Base-by-base conservation (phyloP, 2,888 invertebrate species). In the Ethmia dodecea region DNA sequence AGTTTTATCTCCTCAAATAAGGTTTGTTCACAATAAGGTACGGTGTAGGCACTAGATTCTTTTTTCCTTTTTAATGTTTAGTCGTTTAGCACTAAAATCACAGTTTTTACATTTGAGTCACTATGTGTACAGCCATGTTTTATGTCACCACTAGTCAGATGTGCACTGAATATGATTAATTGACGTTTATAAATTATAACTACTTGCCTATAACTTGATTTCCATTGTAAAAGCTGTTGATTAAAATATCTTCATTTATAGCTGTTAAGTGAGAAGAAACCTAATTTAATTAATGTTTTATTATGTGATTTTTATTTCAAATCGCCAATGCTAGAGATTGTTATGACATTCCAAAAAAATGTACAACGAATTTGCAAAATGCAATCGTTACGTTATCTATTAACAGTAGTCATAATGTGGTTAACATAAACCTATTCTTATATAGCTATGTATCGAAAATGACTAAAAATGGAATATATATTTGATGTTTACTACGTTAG, bases 11-110 rank as follows among this genome's bases (percentile, higher is more conserved):
- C 55, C 50, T 47, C 61, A 56, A 54, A 53, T 66, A 60, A 76
- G 76, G 75, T 73, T 75, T 68, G 71, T 74, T 67, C 60, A 62
- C 50, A 55, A 47, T 57, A 76, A 78, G 79, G 76, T 80, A 80
- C 58, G 70, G 55, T 61, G 66, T 73, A 78, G 77, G 74, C 62
- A 63, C 48, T 69, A 68, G 55, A 65, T 67, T 60, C 55, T 51
- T 64, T 53, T 40, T 40, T 12, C 13, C 31, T 13, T 13, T 13
- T 31, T 13, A 13, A 31, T 11, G 13, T 38, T 18, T 38, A 26
- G n/a, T 26, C 26, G 32, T 40, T 38, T 32, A 72, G 70, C 74
- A 76, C 73, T 49, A 55, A 56, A 52, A 50, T 71, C 79, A 78
- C 78, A 77, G 76, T 76, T 80, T 76, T 78, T 77, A 76, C 72